A percentile compares a stretch with the other conserved stretches of the same genome.
Conservation (phyloP, 2,888 invertebrate species). For the Disparrhopalites patrizii region DNA sequence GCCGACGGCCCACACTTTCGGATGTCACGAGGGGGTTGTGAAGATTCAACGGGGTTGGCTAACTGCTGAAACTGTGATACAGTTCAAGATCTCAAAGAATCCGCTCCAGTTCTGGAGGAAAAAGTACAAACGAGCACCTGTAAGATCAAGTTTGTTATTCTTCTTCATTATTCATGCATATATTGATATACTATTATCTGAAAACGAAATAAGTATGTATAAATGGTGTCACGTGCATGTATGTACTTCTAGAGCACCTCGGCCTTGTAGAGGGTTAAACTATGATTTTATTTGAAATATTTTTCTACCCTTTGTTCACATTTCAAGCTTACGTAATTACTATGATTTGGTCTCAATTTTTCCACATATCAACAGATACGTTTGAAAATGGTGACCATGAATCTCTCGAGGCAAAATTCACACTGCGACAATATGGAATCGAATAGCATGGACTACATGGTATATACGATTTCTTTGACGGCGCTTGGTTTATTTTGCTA, state of each 20-base stretch:
- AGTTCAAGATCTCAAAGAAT: slow-evolving; percentile 72
- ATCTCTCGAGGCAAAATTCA: slow-evolving; percentile 54
- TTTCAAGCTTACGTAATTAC: too few species aligned
- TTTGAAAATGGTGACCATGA: slow-evolving; percentile 65
- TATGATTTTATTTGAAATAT: too few species aligned
- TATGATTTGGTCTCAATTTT: too few species aligned
- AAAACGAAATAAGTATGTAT: too few species aligned
- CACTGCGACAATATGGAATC: slow-evolving; percentile 47
- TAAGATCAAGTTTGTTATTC: slow-evolving; percentile 21
- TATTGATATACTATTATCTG: too few species aligned
- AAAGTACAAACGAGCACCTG: slow-evolving; percentile 35
- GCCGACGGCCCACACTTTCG: slow-evolving; percentile 55
- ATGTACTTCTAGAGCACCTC: too few species aligned
- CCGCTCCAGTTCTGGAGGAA: slow-evolving; percentile 73
- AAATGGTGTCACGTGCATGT: too few species aligned
- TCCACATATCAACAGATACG: slow-evolving; percentile 48
- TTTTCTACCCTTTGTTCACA: slow-evolving; percentile 1
- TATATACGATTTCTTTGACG: slow-evolving; percentile 4
- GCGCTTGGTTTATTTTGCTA: too few species aligned
- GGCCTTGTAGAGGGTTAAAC: too few species aligned
- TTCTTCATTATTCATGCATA: not conserved
- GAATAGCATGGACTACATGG: slow-evolving; percentile 43
- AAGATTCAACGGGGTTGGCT: slow-evolving; percentile 76
- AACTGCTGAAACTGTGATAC: slow-evolving; percentile 74
- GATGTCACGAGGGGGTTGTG: slow-evolving; percentile 57